Evolutionary conservation across 2,888 invertebrate genomes (phyloP).

Genomic region (Beris morrisii): DNA sequence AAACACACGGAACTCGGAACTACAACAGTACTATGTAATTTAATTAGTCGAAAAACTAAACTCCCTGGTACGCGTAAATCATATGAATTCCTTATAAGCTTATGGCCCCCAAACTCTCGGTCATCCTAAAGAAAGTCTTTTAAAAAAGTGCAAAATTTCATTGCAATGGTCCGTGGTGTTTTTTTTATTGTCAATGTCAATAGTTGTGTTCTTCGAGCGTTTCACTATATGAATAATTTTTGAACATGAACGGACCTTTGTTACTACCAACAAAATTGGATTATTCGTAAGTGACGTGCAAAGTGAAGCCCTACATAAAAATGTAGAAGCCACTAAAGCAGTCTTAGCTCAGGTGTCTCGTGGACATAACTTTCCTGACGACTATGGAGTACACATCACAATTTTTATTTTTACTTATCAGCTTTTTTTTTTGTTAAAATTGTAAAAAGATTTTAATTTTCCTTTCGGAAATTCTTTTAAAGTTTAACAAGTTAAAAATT

Average conservation of each 20-base stretch:
- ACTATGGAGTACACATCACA: conserved; percentile 37
- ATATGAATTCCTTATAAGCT: conserved; percentile 21
- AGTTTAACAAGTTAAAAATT: not conserved
- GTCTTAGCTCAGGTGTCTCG: conserved; percentile 39
- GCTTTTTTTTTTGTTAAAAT: conserved; percentile 20
- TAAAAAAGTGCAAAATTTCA: no score
- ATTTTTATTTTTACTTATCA: conserved; percentile 8
- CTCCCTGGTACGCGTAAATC: conserved; percentile 9
- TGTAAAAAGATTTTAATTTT: not conserved
- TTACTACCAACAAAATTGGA: conserved; percentile 50
- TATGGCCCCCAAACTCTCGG: not conserved
- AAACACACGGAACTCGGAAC: no score
- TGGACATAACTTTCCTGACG: conserved; percentile 41
- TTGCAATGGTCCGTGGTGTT: no score
- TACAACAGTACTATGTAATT: no score
- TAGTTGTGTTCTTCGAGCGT: conserved; percentile 21
- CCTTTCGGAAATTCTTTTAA: not conserved
- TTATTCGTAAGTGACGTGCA: conserved; percentile 45
- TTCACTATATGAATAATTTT: conserved; percentile 18
- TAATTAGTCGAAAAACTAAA: no score
- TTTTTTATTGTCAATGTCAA: conserved; percentile 23
- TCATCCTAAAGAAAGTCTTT: no score
- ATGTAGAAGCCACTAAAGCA: conserved; percentile 40
- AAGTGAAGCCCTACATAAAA: conserved; percentile 41
- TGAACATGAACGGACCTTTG: conserved; percentile 30